Conservation (phyloP, 1,140 invertebrate genomes). For the Drosophila neocordata region DNA sequence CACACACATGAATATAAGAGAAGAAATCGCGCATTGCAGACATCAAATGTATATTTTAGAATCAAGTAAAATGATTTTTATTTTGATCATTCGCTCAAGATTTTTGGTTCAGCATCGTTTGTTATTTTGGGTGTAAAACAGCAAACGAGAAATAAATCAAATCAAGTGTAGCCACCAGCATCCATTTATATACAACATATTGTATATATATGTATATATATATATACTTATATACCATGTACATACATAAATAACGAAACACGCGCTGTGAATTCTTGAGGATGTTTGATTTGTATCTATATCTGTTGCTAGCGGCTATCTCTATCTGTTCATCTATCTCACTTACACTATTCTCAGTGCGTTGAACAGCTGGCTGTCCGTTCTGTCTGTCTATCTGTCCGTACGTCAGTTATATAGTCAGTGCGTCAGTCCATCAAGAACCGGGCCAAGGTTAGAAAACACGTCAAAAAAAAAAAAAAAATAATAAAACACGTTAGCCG, state of each 20-base stretch:
- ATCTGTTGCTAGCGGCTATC: conserved; percentile 29
- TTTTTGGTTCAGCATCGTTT: conserved; percentile 62
- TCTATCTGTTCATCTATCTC: conserved; percentile 21
- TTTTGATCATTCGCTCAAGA: conserved; percentile 70
- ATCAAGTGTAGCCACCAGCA: conserved; percentile 72
- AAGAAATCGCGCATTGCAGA: conserved; percentile 42
- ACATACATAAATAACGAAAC: conserved; percentile 31
- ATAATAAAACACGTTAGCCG: conserved; percentile 67
- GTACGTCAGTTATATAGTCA: conserved; percentile 32
- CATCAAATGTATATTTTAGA: conserved; percentile 17
- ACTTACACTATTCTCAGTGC: conserved; percentile 25
- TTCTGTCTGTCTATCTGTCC: conserved; percentile 12
- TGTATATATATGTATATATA: neutral
- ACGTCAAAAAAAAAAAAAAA: conserved; percentile 63
- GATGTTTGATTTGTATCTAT: conserved; percentile 74
- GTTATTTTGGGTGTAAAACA: conserved; percentile 80
- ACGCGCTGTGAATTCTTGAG: conserved; percentile 69
- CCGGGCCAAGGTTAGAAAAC: conserved; percentile 82
- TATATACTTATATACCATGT: neutral
- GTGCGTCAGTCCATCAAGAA: conserved; percentile 47
- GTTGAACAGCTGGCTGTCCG: conserved; percentile 53
- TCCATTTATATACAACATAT: conserved; percentile 62
- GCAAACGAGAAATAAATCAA: conserved; percentile 81
- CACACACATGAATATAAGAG: conserved; percentile 22
- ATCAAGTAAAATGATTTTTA: conserved; percentile 37